Base-by-base conservation (phyloP, 2,888 invertebrate species). In the Diaphora mendica region DNA sequence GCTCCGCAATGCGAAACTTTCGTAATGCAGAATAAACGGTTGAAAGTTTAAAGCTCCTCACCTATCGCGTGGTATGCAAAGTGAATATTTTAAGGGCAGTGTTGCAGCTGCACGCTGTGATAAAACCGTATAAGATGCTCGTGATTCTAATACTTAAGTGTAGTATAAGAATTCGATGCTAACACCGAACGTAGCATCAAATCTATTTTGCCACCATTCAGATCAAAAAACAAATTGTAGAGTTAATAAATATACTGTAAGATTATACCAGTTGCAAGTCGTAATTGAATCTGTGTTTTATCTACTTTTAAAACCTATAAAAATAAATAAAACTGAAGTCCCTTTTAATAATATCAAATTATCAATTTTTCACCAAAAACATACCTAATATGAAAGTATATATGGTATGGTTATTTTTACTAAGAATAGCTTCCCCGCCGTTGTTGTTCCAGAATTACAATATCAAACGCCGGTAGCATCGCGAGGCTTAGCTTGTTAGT, bases 51-150 rank as follows among this genome's bases (percentile, higher is more conserved):
- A 89, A 84, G 87, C 84, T 74, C 84, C 82, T 82, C 87, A 89
- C 88, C 89, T 90, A 88, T 87, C 86, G 85, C 80, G 82, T 65
- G 89, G 88, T 89, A 91, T 91, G 91, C 92, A 91, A 91, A 91
- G 90, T 92, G 91, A 92, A 92, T 92, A 91, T 92, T 91, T 69
- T 91, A 91, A 91, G 88, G 87, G 86, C 82, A 85, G 80, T 85
- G 84, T 80, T 91, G 91, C 91, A 91, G 90, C 90, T 91, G 91
- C 87, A 87, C 77, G 87, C 84, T 77, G 88, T 89, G 92, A 92
- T 92, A 92, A 91, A 92, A 91, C 89, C 87, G 81, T 81, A 86
- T 85, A 88, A 91, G 89, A 89, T 88, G 89, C 86, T 86, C 90
- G 88, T 92, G 91, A 91, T 88, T 91, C 88, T 89, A 85, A 88